Evolutionary conservation across 2,113 vertebrate genomes (phyloP), one percentile per base, ranked within the genome.

Genomic region (Cebus imitator): DNA sequence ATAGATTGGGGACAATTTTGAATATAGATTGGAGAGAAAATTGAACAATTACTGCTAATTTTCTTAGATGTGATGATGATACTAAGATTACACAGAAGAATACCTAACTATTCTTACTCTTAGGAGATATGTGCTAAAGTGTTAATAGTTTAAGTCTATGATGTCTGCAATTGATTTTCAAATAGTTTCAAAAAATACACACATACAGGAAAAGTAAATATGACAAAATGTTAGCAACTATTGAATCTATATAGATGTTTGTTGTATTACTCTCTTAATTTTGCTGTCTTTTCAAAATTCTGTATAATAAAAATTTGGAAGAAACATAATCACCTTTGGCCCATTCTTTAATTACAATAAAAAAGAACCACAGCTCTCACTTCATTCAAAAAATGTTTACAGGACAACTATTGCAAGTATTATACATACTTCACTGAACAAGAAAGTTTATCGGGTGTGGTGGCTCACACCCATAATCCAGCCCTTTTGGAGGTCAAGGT

Each of bases 171-270:
- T 17, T 76, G 57, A 83, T 88, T 95, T 92, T 57, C 37, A 87
- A 68, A 37, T 57, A 66, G 48, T 40, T 48, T 66, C 25, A 50
- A 50, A 86, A 76, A 88, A 87, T 35, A 89, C 40, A 40, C 5
- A 78, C 17, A 70, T 6, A 78, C 2, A 58, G 37, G 37, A 66
- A 87, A 91, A 80, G 21, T 35, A 87, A 95, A n/a, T 73, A 91
- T 82, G 48, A 95, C 7, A 90, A 89, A 84, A 93, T 66, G n/a
- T 80, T 73, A 93, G 40, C 58, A 79, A 90, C 6, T 85, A 16
- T 9, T 79, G 27, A 58, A 72, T 84, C 12, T 92, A 58, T 40
- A 16, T 58, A 5, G 57, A 48, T 83, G 35, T 80, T 85, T 78
- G 3, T 18, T 86, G 21, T 43, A 79, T 16, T 96, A n/a, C n/a